Conservation (phyloP, 2,797 vertebrate species). For the Silurus lanzhouensis region DNA sequence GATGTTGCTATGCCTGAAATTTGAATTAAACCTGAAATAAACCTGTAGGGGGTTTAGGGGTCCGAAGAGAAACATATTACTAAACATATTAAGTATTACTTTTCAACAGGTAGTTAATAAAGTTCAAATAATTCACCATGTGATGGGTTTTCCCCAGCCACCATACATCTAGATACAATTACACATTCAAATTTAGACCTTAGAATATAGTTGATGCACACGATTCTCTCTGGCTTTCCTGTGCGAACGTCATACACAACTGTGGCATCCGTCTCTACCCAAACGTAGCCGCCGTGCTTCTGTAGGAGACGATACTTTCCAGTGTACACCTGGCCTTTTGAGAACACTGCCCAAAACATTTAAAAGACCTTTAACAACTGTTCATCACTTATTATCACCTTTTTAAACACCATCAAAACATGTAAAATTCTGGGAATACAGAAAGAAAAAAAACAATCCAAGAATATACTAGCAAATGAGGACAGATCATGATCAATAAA, state of each 20-base stretch:
- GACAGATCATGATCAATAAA: not conserved
- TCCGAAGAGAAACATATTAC: no score
- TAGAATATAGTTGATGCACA: conserved; percentile 66
- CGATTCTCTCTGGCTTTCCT: conserved; percentile 55
- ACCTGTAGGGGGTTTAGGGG: no score
- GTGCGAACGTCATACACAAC: conserved; percentile 56
- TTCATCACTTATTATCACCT: not conserved
- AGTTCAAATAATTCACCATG: not conserved
- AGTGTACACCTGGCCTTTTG: conserved; percentile 60
- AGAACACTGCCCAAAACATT: conserved; percentile 57
- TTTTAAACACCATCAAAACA: not conserved
- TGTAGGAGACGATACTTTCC: conserved; percentile 63
- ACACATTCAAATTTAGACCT: conserved; percentile 54
- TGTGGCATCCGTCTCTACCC: conserved; percentile 64
- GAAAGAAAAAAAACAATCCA: not conserved
- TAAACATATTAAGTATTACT: not conserved
- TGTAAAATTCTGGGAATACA: not conserved
- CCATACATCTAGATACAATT: not conserved
- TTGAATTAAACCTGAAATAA: not conserved
- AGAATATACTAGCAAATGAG: not conserved
- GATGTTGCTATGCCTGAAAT: not conserved
- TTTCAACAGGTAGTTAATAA: not conserved
- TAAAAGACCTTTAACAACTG: conserved; percentile 20
- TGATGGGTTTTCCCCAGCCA: not conserved
- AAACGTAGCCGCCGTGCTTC: conserved; percentile 62